Evolutionary conservation across 2,797 vertebrate species (phyloP).

Genomic region (Alosa sapidissima): DNA sequence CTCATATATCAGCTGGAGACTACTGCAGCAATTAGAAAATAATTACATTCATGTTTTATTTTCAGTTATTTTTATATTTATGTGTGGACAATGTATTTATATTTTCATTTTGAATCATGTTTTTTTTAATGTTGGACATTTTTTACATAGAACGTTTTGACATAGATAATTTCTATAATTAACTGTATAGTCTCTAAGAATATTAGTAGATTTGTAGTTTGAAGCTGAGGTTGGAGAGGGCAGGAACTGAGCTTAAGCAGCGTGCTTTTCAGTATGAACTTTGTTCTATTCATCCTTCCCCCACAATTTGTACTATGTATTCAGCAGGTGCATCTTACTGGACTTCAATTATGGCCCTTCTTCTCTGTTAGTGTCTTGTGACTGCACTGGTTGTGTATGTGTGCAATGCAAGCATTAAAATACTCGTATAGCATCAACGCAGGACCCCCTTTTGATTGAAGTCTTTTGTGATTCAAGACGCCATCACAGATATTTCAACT

Average conservation of each 20-base stretch:
- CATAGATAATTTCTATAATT: neutral
- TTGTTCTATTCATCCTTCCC: neutral
- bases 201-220: neutral
- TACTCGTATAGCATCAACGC: constrained; percentile 35
- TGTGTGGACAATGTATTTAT: constrained; percentile 29
- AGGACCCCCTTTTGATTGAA: constrained; percentile 38
- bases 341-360: neutral
- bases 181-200: neutral
- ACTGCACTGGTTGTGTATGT: constrained; percentile 44
- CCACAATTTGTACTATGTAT: neutral
- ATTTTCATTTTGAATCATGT: constrained; percentile 23
- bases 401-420: constrained; percentile 51
- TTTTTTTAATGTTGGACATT: constrained; percentile 37
- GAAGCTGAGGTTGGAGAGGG: neutral
- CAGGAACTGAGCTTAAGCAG: neutral
- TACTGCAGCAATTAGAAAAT: neutral
- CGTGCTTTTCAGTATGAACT: neutral
- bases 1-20: neutral
- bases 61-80: neutral
- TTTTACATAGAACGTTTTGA: constrained; percentile 10
- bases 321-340: neutral
- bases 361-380: constrained; percentile 38
- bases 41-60: neutral
- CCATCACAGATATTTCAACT: neutral
- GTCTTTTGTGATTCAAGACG: constrained; percentile 43